Evolutionary conservation across 2,113 vertebrate species (phyloP), one percentile per base, ranked within the genome.

Genomic region (Epinephelus moara): DNA sequence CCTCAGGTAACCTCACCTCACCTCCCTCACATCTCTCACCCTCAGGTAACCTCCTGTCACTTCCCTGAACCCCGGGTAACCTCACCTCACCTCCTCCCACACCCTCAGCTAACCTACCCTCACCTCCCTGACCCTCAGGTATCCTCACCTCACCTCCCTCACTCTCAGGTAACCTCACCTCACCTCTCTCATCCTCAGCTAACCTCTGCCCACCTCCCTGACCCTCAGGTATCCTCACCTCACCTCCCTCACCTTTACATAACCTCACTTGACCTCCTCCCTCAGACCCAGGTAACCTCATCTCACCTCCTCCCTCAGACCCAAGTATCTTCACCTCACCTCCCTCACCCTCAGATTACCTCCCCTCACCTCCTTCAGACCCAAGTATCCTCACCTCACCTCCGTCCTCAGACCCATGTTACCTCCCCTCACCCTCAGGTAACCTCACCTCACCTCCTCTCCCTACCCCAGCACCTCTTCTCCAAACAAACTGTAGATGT

Each of bases 401-500:
- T 42, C 9, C 0, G 1, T 6, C n/a, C 55, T 6, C 62, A 52
- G 12, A 25, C 25, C 25, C 25, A 25, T 25, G 25, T 71, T 1
- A 19, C 50, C 53, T 67, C 55, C 64, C 55, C 56, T 6, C 37
- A 72, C 0, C 1, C 11, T 1, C 69, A 25, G 0, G 6, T 57
- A 2, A 23, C 64, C 60, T 72, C 80, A 27, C 55, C 86, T 15
- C 52, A 59, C 3, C 3, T 69, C n/a, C 14, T 40, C 0, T 11
- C 52, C 4, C 52, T 23, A 0, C 23, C 72, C 23, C 78, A 82
- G 33, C 15, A 50, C 21, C 53, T 45, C 18, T 4, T 75, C 49
- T 80, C 69, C 63, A 55, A 56, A 52, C 71, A 64, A 9, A 75
- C 61, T 21, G 49, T 60, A 17, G 69, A 42, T 14, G 52, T 83